Percentiles rank a stretch among this genome's conserved stretches.
Evolutionary conservation across 2,113 vertebrate genomes (phyloP).

Genomic region (Gallinago undulata): DNA sequence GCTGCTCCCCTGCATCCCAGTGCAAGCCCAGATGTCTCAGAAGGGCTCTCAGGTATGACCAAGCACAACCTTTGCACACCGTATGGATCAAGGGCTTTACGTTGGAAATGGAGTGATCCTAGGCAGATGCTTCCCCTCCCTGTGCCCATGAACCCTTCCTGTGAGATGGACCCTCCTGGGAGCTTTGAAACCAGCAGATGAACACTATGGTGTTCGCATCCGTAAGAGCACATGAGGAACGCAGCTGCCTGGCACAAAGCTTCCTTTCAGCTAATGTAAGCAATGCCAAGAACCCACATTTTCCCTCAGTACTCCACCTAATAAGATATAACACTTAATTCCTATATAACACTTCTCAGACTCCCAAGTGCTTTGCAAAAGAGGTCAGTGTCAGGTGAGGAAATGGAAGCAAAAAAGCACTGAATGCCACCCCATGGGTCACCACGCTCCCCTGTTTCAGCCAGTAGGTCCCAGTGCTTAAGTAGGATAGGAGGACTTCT

Average conservation of each 20-base stretch:
- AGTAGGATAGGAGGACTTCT: neutral
- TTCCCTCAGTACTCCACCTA: neutral
- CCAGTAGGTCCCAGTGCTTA: neutral
- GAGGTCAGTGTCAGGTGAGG: neutral
- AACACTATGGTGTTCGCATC: rapidly evolving
- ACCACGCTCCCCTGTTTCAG: neutral
- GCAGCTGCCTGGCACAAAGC: neutral
- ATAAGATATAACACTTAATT: neutral
- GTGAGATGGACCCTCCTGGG: neutral
- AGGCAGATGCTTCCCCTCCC: neutral
- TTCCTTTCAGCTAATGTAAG: neutral
- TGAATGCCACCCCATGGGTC: neutral
- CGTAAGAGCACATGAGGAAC: rapidly evolving
- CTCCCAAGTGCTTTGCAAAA: neutral
- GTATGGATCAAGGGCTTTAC: neutral
- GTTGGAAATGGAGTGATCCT: neutral
- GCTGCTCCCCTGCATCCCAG: neutral
- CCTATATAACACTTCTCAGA: neutral
- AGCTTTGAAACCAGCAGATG: neutral
- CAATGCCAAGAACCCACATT: neutral
- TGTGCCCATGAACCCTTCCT: neutral
- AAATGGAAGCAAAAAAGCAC: neutral
- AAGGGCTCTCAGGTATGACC: neutral
- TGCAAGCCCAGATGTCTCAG: neutral
- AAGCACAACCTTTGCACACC: neutral